phyloP scores from a whole-genome alignment of 2,888 invertebrate genomes.

The Lepidocyrtoides sp. region DNA sequence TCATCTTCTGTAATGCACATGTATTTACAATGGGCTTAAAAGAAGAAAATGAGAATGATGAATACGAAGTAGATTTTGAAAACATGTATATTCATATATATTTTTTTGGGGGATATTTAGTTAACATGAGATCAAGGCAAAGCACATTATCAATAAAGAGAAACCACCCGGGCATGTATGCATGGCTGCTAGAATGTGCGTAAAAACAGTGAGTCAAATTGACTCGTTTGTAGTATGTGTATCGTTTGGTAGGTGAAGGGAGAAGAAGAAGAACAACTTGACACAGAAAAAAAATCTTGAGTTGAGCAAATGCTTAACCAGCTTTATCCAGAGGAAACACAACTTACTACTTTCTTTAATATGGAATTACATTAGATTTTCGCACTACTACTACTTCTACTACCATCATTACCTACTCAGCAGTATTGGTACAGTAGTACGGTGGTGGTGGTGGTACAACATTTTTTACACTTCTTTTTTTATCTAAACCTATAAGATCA shows the following conservation, averaged over 20 bases:
- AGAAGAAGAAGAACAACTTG: constrained; percentile 17
- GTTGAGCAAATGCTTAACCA: not conserved
- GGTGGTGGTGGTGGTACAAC: too few relatives aligned
- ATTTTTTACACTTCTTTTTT: not conserved
- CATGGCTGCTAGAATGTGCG: too few relatives aligned
- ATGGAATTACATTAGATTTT: constrained; percentile 34
- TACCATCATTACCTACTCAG: not conserved
- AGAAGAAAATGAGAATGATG: not conserved
- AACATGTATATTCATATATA: too few relatives aligned
- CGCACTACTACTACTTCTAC: not conserved
- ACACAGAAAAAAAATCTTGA: constrained; percentile 25
- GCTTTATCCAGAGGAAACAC: constrained; percentile 17
- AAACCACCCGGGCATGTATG: not conserved
- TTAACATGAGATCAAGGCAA: not conserved
- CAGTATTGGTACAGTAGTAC: too few relatives aligned
- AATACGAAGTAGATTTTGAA: too few relatives aligned
- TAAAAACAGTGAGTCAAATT: constrained; percentile 47
- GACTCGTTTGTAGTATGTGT: not conserved
- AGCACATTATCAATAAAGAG: not conserved
- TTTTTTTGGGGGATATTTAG: too few relatives aligned
- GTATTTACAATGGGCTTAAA: not conserved
- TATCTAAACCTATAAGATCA: too few relatives aligned
- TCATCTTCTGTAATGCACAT: not conserved
- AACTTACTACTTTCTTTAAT: constrained; percentile 70
- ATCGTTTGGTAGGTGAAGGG: not conserved